Conservation (phyloP, 2,888 invertebrate genomes). For the Drosophila infuscata region DNA sequence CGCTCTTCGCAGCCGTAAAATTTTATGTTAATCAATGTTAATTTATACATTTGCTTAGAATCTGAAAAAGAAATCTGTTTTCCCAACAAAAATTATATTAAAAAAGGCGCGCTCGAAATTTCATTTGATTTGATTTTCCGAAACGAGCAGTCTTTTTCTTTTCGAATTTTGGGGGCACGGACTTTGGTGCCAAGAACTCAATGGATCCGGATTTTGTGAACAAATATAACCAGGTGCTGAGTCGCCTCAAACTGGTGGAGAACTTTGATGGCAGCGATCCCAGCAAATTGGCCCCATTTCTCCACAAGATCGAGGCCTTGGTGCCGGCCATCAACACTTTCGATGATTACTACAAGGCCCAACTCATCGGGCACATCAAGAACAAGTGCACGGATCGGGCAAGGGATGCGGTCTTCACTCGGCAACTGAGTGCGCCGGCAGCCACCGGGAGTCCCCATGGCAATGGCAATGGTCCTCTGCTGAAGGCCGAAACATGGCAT, state of each 20-base stretch:
- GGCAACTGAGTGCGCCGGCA: slow-evolving; percentile 67
- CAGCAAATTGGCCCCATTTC: slow-evolving; percentile 63
- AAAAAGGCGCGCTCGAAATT: slow-evolving; percentile 27
- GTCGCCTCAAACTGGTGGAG: slow-evolving; percentile 67
- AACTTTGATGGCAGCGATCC: slow-evolving; percentile 73
- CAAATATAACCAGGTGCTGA: slow-evolving; percentile 70
- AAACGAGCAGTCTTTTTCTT: slow-evolving; percentile 3
- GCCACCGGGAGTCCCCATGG: slow-evolving; percentile 30
- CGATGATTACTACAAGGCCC: slow-evolving; percentile 69
- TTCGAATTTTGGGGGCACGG: slow-evolving; percentile 1
- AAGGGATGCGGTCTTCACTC: slow-evolving; percentile 67
- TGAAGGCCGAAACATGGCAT: slow-evolving; percentile 65
- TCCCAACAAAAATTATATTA: slow-evolving; percentile 25
- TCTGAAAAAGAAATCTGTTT: slow-evolving; percentile 47
- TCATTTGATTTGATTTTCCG: slow-evolving; percentile 18
- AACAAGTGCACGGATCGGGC: slow-evolving; percentile 75
- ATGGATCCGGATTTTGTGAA: slow-evolving; percentile 74
- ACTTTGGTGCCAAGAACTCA: background rate
- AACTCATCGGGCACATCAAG: slow-evolving; percentile 66
- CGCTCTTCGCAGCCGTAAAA: slow-evolving; percentile 54
- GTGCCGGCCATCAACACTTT: slow-evolving; percentile 67
- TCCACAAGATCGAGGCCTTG: slow-evolving; percentile 64
- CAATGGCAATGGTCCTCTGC: slow-evolving; percentile 20
- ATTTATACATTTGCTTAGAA: slow-evolving; percentile 79
- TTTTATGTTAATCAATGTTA: slow-evolving; percentile 79